These are phyloP conservation scores for Psittacula cyanocephala DNA, from an alignment of 2,113 vertebrate genomes.

Conservation along the genomic window DNA sequence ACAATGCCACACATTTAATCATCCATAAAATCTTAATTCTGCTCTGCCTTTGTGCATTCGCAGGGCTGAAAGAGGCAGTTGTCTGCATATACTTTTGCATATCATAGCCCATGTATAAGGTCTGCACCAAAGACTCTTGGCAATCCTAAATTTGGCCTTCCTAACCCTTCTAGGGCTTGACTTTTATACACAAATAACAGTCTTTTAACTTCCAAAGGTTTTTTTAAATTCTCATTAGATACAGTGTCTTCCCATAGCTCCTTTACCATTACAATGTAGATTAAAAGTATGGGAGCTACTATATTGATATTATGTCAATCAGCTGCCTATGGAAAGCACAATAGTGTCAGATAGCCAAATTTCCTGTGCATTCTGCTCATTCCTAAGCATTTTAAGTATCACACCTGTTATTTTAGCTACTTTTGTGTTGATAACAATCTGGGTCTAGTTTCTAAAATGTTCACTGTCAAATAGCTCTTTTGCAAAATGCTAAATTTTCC, in stretches of 20 bases:
- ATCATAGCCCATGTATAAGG: background rate
- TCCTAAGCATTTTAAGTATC: background rate
- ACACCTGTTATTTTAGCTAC: background rate
- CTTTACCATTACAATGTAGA: background rate
- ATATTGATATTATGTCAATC: background rate
- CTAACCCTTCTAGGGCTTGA: background rate
- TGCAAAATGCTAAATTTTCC: background rate
- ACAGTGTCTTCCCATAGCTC: background rate
- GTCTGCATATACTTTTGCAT: background rate
- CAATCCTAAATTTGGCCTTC: background rate
- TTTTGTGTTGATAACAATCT: background rate
- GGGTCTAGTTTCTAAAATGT: background rate
- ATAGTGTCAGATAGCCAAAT: background rate
- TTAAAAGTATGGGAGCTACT: background rate
- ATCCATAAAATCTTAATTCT: background rate
- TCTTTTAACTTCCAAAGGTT: background rate
- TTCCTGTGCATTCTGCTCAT: background rate
- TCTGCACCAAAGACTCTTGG: background rate
- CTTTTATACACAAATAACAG: background rate
- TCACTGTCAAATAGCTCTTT: background rate
- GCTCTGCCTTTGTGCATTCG: background rate
- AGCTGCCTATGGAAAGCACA: background rate
- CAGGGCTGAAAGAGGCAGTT: background rate
- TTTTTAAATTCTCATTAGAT: background rate
- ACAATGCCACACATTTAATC: background rate